A percentile compares a stretch with the other conserved stretches of the same genome.
phyloP scores from a whole-genome alignment of 1,140 invertebrate species.

The Lutraria rhynchaena region DNA sequence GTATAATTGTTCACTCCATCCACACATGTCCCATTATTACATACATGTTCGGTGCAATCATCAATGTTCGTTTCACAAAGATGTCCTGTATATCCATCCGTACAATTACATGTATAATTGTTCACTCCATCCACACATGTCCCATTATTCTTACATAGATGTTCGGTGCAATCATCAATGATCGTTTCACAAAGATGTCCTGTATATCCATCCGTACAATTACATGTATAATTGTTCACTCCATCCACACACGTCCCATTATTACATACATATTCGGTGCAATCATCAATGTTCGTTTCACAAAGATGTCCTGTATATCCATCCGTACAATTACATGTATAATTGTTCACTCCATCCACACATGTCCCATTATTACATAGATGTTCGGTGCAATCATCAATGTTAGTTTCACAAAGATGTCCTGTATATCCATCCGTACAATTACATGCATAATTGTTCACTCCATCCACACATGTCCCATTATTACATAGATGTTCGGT shows the following conservation, averaged over 20 bases:
- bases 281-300: slow-evolving; percentile 33
- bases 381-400: neutral
- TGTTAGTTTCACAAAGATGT: neutral
- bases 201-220: slow-evolving; percentile 29
- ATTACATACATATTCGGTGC: slow-evolving; percentile 23
- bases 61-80: slow-evolving; percentile 2
- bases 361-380: slow-evolving; percentile 11
- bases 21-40: slow-evolving; percentile 4
- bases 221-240: slow-evolving; percentile 39
- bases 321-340: neutral
- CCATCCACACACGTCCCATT: slow-evolving; percentile 12
- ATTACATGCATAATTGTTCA: neutral
- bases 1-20: neutral
- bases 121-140: slow-evolving; percentile 41
- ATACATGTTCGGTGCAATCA: neutral
- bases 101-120: slow-evolving; percentile 10
- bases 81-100: neutral
- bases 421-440: neutral
- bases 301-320: neutral
- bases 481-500: neutral
- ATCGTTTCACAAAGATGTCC: slow-evolving; percentile 42
- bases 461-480: neutral
- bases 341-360: neutral
- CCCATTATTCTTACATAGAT: slow-evolving; percentile 41
- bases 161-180: slow-evolving; percentile 44